Conservation (phyloP, 2,113 vertebrate species). For the Pheucticus melanocephalus region DNA sequence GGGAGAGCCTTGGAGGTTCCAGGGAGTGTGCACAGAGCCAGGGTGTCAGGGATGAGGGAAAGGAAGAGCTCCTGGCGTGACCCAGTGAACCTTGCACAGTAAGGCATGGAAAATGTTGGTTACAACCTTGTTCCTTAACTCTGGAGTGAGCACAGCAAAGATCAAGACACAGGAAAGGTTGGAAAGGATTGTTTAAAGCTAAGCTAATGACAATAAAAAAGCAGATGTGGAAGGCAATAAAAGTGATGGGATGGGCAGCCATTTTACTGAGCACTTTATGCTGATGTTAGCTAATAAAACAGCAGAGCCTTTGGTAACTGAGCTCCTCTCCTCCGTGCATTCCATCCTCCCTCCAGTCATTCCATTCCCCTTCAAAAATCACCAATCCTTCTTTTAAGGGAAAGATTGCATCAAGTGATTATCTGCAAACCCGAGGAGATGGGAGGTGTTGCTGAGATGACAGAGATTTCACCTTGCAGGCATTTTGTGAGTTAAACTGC, state of each 20-base stretch:
- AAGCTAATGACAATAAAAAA: conserved; percentile 35
- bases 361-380: background rate
- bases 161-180: background rate
- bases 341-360: background rate
- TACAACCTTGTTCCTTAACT: background rate
- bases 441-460: background rate
- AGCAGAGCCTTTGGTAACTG: background rate
- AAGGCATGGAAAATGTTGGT: background rate
- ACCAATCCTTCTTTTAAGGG: background rate
- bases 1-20: background rate
- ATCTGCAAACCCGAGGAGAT: background rate
- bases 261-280: conserved; percentile 6
- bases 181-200: conserved; percentile 1
- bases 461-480: background rate
- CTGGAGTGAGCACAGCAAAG: conserved; percentile 23
- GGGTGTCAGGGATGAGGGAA: background rate
- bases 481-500: background rate
- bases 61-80: background rate
- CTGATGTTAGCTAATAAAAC: conserved; percentile 20
- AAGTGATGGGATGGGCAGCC: conserved; percentile 29
- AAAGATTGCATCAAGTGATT: background rate
- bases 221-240: conserved; percentile 36
- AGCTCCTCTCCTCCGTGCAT: conserved; percentile 2
- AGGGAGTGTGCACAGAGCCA: background rate
- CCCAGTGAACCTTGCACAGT: background rate